Conservation (phyloP, 1,140 invertebrate species). For the Chironomus tepperi region DNA sequence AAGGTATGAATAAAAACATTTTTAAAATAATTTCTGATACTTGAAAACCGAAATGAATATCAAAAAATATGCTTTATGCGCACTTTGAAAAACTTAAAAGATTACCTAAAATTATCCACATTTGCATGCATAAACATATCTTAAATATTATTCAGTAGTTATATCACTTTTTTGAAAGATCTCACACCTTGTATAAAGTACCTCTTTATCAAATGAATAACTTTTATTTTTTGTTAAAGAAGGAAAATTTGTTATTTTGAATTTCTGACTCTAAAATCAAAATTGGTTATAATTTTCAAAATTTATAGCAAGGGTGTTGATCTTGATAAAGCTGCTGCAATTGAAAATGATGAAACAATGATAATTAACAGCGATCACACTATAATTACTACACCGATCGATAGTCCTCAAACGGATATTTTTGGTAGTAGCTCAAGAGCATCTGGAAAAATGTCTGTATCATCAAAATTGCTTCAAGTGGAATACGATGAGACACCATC, state of each 20-base stretch:
- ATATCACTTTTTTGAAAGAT: too few species aligned
- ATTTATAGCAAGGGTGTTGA: neutral
- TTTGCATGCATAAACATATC: neutral
- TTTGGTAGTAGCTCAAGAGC: neutral
- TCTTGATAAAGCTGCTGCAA: constrained; percentile 15
- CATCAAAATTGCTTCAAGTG: neutral
- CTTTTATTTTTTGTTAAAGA: too few species aligned
- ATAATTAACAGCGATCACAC: constrained; percentile 15
- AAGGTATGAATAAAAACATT: constrained; percentile 26
- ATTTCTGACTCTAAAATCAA: neutral
- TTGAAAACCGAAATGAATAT: too few species aligned
- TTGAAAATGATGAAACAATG: constrained; percentile 18
- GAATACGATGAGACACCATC: neutral
- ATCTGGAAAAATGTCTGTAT: neutral
- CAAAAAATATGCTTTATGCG: neutral
- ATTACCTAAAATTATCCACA: constrained; percentile 11
- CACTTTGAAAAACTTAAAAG: constrained; percentile 22
- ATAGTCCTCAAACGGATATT: neutral
- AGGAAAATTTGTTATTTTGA: too few species aligned
- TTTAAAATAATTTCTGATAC: neutral
- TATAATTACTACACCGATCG: neutral
- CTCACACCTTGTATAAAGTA: too few species aligned
- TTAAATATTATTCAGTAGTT: too few species aligned
- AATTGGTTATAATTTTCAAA: constrained; percentile 5
- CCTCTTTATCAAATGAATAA: too few species aligned